These are phyloP conservation scores for Sternarchorhynchus goeldii DNA, from an alignment of 2,797 vertebrate species.

Conservation along the genomic window DNA sequence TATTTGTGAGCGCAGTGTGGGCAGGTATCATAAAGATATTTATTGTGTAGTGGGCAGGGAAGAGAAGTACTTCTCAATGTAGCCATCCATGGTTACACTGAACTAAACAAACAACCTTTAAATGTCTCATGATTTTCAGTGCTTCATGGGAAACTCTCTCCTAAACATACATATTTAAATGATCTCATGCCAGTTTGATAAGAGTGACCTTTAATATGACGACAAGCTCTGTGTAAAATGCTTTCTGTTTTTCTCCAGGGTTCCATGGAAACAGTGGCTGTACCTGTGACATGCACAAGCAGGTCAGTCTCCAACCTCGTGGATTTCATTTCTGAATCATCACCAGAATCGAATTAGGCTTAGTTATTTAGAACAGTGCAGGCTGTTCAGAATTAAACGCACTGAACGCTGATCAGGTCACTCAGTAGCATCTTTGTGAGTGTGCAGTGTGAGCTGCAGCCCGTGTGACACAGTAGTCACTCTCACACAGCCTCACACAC, in stretches of 20 bases:
- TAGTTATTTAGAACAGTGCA: slow-evolving; percentile 71
- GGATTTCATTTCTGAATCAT: slow-evolving; percentile 72
- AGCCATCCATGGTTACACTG: background rate
- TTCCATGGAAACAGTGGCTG: slow-evolving; percentile 42
- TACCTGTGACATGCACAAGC: slow-evolving; percentile 50
- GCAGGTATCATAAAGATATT: slow-evolving; percentile 61
- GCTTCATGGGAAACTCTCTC: slow-evolving; percentile 16
- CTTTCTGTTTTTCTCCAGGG: slow-evolving; percentile 5
- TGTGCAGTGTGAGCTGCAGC: slow-evolving; percentile 62
- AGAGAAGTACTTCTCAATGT: slow-evolving; percentile 43
- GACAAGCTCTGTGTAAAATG: background rate
- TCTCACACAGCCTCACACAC: slow-evolving; percentile 63
- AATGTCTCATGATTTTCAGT: slow-evolving; percentile 49
- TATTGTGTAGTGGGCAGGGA: slow-evolving; percentile 45
- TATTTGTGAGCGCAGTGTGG: slow-evolving; percentile 64
- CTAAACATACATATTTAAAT: slow-evolving; percentile 61
- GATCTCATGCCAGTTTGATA: slow-evolving; percentile 44
- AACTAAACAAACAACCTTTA: slow-evolving; percentile 47
- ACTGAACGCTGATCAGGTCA: slow-evolving; percentile 61
- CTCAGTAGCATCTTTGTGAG: slow-evolving; percentile 77
- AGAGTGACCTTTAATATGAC: slow-evolving; percentile 52
- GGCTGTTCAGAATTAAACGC: slow-evolving; percentile 70
- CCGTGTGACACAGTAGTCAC: slow-evolving; percentile 70
- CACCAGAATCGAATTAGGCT: slow-evolving; percentile 75
- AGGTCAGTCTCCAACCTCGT: slow-evolving; percentile 67